A percentile compares a stretch with the other conserved stretches of the same genome.
Conservation (phyloP, 1,140 invertebrate species). For the Drosophila insularis region DNA sequence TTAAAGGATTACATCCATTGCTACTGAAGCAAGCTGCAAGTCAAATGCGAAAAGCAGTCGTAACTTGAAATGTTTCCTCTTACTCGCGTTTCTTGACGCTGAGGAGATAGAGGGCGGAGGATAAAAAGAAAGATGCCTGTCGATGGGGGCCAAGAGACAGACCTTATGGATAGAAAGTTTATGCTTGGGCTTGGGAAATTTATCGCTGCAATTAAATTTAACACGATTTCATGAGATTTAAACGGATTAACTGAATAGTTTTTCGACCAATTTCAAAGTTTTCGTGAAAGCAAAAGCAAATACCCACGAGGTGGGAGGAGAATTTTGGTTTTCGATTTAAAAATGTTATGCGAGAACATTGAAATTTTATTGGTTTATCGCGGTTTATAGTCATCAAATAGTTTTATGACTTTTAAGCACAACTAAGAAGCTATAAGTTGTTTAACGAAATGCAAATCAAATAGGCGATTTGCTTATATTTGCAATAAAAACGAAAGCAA, state of each 20-base stretch:
- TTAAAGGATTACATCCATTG: conserved; percentile 48
- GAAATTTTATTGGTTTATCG: conserved; percentile 74
- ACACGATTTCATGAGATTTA: conserved; percentile 75
- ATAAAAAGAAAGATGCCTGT: conserved; percentile 5
- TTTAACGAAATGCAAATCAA: conserved; percentile 21
- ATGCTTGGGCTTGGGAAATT: conserved; percentile 62
- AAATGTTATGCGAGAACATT: conserved; percentile 49
- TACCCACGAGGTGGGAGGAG: background rate
- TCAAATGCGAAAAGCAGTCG: conserved; percentile 60
- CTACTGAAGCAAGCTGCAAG: conserved; percentile 53
- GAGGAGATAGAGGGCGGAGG: background rate
- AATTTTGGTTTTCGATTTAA: background rate
- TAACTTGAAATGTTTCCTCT: conserved; percentile 61
- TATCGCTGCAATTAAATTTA: conserved; percentile 79
- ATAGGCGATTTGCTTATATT: background rate
- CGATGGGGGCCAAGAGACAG: conserved; percentile 15
- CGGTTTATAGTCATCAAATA: conserved; percentile 54
- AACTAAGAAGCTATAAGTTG: conserved; percentile 10
- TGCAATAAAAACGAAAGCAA: background rate
- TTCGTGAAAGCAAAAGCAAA: background rate
- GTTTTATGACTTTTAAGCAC: conserved; percentile 33
- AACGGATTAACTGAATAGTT: conserved; percentile 77
- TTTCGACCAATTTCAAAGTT: conserved; percentile 51
- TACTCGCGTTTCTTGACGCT: conserved; percentile 52
- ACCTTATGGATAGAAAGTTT: conserved; percentile 62